Base-by-base conservation (phyloP, 2,797 vertebrate species). In the Phoeniculus purpureus region DNA sequence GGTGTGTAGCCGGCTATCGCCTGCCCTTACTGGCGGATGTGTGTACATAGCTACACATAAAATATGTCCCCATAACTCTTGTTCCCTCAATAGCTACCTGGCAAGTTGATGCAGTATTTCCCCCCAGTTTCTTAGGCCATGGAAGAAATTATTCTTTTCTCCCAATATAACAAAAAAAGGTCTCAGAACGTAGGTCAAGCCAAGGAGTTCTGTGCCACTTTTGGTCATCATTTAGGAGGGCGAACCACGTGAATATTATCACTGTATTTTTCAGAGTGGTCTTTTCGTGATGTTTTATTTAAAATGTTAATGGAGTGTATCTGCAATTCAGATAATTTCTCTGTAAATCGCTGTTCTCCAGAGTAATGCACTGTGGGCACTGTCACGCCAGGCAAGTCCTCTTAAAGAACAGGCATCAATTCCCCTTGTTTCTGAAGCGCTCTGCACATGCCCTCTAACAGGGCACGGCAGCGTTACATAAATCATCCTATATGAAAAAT, bases 401-500 rank as follows among this genome's bases (percentile, higher is more conserved):
- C 96, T 97, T 95, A 97, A 96, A 96, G 96, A 97, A 96, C 95
- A 91, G 19, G 88, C 96, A 97, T 97, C 97, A 96, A 91, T 97
- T 96, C 96, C 81, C 90, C 94, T 97, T 85, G 80, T 72, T 95
- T 97, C 90, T 90, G 94, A 97, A 97, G 93, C 96, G 70, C 89
- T 87, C 91, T 95, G 96, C 96, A 97, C 97, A 97, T 98, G 97
- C 95, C 97, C 97, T 98, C 97, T 97, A 97, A 97, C 97, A 97
- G 97, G 97, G 97, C 96, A 97, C 78, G 92, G 91, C 83, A 96
- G 97, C 97, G 95, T 97, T 97, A 97, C 97, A 98, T 98, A 98
- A 98, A 98, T 98, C 97, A 98, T 97, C 96, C 94, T 97, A 97
- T 98, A 98, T 98, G 97, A 98, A 98, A 98, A 98, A 98, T 98